These are phyloP conservation scores for Rhamnusium bicolor DNA, from an alignment of 2,888 invertebrate species.

Conservation along the genomic window DNA sequence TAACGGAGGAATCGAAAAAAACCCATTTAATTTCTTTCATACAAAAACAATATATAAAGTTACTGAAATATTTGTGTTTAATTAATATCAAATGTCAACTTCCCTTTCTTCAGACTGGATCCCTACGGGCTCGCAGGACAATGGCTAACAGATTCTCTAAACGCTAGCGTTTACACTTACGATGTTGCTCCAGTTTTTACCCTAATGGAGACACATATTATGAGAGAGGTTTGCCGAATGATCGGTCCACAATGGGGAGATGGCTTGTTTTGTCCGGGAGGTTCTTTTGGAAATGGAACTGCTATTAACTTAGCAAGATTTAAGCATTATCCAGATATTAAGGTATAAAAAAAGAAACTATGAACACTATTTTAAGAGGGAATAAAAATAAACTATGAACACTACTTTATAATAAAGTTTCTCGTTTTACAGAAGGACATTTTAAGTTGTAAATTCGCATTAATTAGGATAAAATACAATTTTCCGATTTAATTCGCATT, in stretches of 20 bases:
- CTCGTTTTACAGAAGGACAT: neutral
- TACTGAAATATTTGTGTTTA: slow-evolving; percentile 23
- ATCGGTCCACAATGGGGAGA: slow-evolving; percentile 71
- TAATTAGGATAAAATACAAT: too few species aligned
- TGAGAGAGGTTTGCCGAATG: slow-evolving; percentile 71
- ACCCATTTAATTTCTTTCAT: neutral
- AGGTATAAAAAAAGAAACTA: slow-evolving; percentile 62
- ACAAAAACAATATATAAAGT: neutral
- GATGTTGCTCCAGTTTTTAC: slow-evolving; percentile 75
- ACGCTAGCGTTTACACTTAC: slow-evolving; percentile 74
- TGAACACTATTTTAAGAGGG: too few species aligned
- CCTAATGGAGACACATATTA: slow-evolving; percentile 72
- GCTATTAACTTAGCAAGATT: slow-evolving; percentile 74
- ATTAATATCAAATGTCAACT: slow-evolving; percentile 13
- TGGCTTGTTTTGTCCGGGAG: slow-evolving; percentile 75
- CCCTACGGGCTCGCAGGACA: slow-evolving; percentile 74
- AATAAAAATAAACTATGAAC: too few species aligned
- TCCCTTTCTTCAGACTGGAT: slow-evolving; percentile 68
- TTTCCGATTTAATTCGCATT: too few species aligned
- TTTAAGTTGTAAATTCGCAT: neutral
- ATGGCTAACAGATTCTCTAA: slow-evolving; percentile 73
- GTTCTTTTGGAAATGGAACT: slow-evolving; percentile 75
- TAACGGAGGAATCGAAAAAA: neutral
- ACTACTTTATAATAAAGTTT: neutral
- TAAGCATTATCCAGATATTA: slow-evolving; percentile 70